These are phyloP conservation scores for Corydoras maculifer DNA, from an alignment of 2,113 vertebrate species.

Conservation along the genomic window DNA sequence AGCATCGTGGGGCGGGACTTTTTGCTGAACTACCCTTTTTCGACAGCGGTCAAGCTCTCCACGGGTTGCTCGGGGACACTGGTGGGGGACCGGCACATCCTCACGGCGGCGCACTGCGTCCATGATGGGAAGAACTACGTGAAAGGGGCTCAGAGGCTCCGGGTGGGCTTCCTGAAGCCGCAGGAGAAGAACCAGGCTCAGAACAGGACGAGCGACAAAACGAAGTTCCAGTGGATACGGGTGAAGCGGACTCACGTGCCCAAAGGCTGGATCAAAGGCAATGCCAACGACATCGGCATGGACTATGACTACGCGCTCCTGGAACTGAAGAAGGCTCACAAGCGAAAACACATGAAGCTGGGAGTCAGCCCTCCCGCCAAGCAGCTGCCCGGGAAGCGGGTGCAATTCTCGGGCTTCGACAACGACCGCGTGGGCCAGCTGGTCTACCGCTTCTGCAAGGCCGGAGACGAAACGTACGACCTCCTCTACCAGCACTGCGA, in stretches of 20 bases:
- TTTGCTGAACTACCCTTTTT: conserved; percentile 88
- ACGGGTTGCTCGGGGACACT: conserved; percentile 90
- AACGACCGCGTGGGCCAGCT: conserved; percentile 83
- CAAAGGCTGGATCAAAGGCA: conserved; percentile 96
- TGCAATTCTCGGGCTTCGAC: conserved; percentile 95
- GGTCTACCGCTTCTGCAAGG: conserved; percentile 90
- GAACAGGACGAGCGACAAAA: conserved; percentile 66
- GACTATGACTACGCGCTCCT: conserved; percentile 97
- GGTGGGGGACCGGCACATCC: conserved; percentile 87
- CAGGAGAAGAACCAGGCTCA: conserved; percentile 66
- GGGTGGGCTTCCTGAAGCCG: conserved; percentile 87
- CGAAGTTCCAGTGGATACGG: conserved; percentile 97
- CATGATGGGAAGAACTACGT: conserved; percentile 94
- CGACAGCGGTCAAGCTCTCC: conserved; percentile 88
- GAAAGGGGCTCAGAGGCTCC: conserved; percentile 88
- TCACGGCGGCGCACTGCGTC: conserved; percentile 92
- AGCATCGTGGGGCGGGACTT: conserved; percentile 88
- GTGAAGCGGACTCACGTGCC: conserved; percentile 94
- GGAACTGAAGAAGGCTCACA: conserved; percentile 92
- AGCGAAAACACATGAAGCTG: conserved; percentile 89
- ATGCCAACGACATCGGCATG: conserved; percentile 94
- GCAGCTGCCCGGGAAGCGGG: conserved; percentile 78
- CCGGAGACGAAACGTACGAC: conserved; percentile 86
- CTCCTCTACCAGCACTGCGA: conserved; percentile 93
- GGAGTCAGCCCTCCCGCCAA: conserved; percentile 82